Evolutionary conservation across 2,797 vertebrate genomes (phyloP).

Genomic region (Lagocephalus sceleratus): DNA sequence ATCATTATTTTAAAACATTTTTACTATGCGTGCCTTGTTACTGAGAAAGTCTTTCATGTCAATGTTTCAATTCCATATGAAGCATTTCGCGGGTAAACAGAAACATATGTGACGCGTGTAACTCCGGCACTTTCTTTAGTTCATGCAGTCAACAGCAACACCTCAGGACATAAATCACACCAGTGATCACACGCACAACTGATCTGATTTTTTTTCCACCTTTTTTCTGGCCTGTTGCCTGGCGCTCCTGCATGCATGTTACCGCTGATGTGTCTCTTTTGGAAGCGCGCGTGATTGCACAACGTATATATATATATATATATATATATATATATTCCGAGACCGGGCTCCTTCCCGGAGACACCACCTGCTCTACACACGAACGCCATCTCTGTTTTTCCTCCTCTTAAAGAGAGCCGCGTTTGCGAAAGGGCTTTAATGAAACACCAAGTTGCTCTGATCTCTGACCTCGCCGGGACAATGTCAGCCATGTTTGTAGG

Average conservation of each 20-base stretch:
- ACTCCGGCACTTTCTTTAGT: constrained; percentile 50
- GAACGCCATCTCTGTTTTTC: constrained; percentile 18
- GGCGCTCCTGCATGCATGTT: constrained; percentile 43
- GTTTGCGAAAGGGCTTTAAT: constrained; percentile 38
- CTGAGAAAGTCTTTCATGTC: constrained; percentile 32
- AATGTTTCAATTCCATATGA: constrained; percentile 41
- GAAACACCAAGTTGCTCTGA: constrained; percentile 46
- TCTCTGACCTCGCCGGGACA: constrained; percentile 25
- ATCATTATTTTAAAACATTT: background rate
- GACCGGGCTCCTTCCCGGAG: constrained; percentile 21
- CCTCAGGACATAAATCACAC: constrained; percentile 56
- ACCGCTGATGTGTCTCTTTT: constrained; percentile 29
- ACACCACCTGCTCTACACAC: constrained; percentile 59
- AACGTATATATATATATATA: constrained; percentile 29
- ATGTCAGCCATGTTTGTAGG: background rate
- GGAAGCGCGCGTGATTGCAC: constrained; percentile 25
- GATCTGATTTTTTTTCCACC: constrained; percentile 33
- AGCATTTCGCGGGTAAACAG: constrained; percentile 68
- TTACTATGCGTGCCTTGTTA: constrained; percentile 24
- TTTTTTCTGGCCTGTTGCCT: constrained; percentile 53
- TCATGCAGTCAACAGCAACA: constrained; percentile 46
- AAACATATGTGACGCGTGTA: constrained; percentile 65
- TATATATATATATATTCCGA: constrained; percentile 11
- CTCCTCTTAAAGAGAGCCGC: constrained; percentile 9
- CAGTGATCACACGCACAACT: constrained; percentile 47